A percentile compares a stretch with the other conserved stretches of the same genome.
Conservation (phyloP, 2,888 invertebrate genomes). For the Melieria picta region DNA sequence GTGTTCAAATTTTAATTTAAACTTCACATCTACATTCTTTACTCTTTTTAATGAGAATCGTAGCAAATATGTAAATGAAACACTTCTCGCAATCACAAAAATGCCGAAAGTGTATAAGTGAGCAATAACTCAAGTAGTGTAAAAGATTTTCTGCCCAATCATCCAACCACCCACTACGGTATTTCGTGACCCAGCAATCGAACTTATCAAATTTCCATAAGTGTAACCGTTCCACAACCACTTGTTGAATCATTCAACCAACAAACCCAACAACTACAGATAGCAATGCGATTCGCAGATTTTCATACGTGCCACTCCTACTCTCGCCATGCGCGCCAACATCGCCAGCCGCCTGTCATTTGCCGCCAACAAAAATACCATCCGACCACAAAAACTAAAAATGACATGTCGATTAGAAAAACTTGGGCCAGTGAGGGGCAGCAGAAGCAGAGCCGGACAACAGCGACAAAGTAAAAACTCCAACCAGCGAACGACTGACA, state of each 20-base stretch:
- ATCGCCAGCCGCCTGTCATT: slow-evolving; percentile 5
- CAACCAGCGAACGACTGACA: slow-evolving; percentile 11
- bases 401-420: slow-evolving; percentile 31
- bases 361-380: slow-evolving; percentile 13
- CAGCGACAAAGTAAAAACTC: neutral
- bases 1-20: too few relatives aligned
- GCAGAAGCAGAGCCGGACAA: slow-evolving; percentile 3
- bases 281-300: slow-evolving; percentile 6
- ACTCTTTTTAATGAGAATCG: too few relatives aligned
- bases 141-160: too few relatives aligned
- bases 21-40: too few relatives aligned
- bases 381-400: slow-evolving; percentile 19
- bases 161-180: too few relatives aligned
- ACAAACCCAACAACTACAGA: slow-evolving; percentile 4
- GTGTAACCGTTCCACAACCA: neutral
- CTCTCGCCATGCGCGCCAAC: neutral
- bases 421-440: slow-evolving; percentile 3
- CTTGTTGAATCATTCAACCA: slow-evolving; percentile 21
- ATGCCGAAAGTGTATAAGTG: too few relatives aligned
- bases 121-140: too few relatives aligned
- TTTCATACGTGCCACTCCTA: slow-evolving; percentile 20
- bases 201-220: too few relatives aligned
- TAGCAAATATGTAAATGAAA: too few relatives aligned
- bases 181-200: too few relatives aligned
- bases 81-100: too few relatives aligned